Evolutionary conservation across 92 coral and sea anemone species (phyloP), one percentile per base, ranked within the genome.

Genomic region (Hydrozoanthus gracilis): DNA sequence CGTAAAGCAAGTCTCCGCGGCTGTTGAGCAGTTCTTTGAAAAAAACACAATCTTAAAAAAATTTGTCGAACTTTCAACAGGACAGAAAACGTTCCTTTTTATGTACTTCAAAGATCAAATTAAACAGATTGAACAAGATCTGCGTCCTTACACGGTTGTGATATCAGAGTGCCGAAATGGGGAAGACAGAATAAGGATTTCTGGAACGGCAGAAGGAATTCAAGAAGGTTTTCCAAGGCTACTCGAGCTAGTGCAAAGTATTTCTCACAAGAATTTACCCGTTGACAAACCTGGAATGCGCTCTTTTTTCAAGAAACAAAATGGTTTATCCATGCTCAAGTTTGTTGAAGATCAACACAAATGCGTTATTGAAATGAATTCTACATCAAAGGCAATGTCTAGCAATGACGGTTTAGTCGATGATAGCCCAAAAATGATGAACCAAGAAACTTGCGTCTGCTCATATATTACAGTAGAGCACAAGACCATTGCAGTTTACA

Each of bases 221-320:
- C 49, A 64, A 51, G 62, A 73, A 17, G 93, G 83, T 47, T 73
- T 54, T 16, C 35, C 65, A 1, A 8, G 51, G 48, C 18, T 94
- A 4, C 14, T 64, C 12, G 56, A 86, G 39, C 62, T 93, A 3
- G 72, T 91, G 11, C 51, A 77, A 5, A 18, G 51, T 11, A 66
- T 91, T 66, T n/a, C 58, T 46, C 51, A 27, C 55, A 79, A n/a
- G 4, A 80, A 52, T 7, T 51, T 95, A 9, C 49, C 79, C 11
- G 9, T 92, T 65, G 84, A 92, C 61, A 89, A 91, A 68, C 98
- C 94, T 9, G 96, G 94, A 5, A 95, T 87, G 95, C 89, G 90
- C 12, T 87, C 89, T 64, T 88, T 62, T 46, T 86, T 95, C n/a
- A 73, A 8, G 39, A 65, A 78, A 44, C 65, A 39, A 15, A 64